Conservation (phyloP, 2,113 vertebrate genomes). For the Tragelaphus buxtoni region DNA sequence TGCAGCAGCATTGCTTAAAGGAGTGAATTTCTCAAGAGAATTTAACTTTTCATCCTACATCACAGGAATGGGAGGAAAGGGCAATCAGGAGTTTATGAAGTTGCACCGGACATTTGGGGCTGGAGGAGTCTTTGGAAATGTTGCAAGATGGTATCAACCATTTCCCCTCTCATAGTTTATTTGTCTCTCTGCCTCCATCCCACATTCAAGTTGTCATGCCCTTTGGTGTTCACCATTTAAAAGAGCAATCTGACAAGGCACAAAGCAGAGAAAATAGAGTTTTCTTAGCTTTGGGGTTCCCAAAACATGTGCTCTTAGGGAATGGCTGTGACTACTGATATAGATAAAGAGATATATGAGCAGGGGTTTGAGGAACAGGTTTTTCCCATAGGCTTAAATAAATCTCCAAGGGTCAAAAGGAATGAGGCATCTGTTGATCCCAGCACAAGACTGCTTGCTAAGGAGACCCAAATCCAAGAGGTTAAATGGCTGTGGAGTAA, state of each 20-base stretch:
- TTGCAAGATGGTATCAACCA: neutral
- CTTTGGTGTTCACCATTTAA: neutral
- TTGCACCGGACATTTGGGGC: neutral
- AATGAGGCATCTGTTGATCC: neutral
- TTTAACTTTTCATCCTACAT: neutral
- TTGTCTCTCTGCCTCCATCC: neutral
- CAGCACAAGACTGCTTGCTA: neutral
- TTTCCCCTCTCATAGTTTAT: neutral
- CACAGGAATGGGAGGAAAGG: neutral
- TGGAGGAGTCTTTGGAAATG: neutral
- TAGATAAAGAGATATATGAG: neutral
- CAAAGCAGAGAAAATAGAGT: neutral
- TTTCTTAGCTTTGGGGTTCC: neutral
- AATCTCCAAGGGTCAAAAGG: neutral
- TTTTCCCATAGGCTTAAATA: neutral
- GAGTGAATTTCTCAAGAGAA: neutral
- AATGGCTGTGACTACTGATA: neutral
- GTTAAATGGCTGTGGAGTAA: neutral
- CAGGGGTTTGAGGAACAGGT: neutral
- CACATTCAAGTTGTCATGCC: neutral
- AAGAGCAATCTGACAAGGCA: neutral
- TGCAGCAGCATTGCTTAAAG: neutral
- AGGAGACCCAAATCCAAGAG: neutral
- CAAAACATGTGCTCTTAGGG: neutral
- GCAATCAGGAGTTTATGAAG: neutral